These are phyloP conservation scores for Polyploca ridens DNA, from an alignment of 2,888 invertebrate genomes.

Conservation along the genomic window DNA sequence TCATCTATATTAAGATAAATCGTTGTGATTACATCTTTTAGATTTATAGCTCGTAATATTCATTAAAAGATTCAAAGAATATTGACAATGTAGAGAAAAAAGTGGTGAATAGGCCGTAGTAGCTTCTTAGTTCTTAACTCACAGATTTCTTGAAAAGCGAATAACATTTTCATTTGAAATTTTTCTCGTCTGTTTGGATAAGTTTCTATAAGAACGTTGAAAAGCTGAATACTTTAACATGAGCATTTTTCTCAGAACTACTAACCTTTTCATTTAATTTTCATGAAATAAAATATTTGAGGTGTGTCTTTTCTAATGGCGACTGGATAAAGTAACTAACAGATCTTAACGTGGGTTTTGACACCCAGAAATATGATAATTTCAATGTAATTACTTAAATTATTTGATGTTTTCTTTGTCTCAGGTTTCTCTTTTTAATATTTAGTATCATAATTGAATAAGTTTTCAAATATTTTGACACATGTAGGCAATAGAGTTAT, in stretches of 20 bases:
- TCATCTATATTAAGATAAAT: too few species aligned
- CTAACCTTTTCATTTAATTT: not conserved
- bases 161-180: not conserved
- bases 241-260: not conserved
- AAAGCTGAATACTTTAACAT: slow-evolving; percentile 1
- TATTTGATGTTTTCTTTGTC: not conserved
- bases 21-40: not conserved
- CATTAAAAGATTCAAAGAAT: not conserved
- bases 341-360: not conserved
- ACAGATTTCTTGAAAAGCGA: not conserved
- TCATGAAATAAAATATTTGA: not conserved
- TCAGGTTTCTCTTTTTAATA: not conserved
- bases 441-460: too few species aligned
- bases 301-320: not conserved
- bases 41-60: not conserved
- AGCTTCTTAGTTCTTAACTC: not conserved
- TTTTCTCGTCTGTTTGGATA: slow-evolving; percentile 1
- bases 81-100: not conserved
- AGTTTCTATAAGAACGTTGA: slow-evolving; percentile 5
- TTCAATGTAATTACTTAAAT: not conserved
- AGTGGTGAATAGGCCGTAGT: not conserved
- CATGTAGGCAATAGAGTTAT: not conserved
- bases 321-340: not conserved
- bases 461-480: not conserved
- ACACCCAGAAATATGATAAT: not conserved